Evolutionary conservation across 2,888 invertebrate genomes (phyloP).

Genomic region (Agrotis exclamationis): DNA sequence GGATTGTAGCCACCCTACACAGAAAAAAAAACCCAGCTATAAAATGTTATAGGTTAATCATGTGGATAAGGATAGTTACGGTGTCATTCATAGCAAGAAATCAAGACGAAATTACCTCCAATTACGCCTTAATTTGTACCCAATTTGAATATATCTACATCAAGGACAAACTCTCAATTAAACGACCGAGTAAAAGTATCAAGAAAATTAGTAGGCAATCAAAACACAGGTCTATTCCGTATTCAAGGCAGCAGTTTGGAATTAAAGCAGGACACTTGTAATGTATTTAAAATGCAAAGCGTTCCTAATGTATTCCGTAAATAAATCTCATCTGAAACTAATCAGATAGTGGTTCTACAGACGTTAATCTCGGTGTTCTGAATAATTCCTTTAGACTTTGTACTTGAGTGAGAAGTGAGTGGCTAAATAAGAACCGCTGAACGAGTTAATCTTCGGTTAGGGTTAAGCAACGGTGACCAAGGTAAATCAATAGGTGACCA

Average conservation of each 20-base stretch:
- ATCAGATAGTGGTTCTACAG: slow-evolving; percentile 47
- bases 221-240: slow-evolving; percentile 26
- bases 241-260: slow-evolving; percentile 37
- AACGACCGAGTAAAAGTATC: slow-evolving; percentile 10
- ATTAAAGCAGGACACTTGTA: slow-evolving; percentile 47
- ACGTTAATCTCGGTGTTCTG: slow-evolving; percentile 44
- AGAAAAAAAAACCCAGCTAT: too few species aligned
- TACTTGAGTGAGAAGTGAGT: neutral
- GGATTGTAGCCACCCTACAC: too few species aligned
- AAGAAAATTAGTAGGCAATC: slow-evolving; percentile 32
- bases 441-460: too few species aligned
- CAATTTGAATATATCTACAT: neutral
- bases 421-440: too few species aligned
- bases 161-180: neutral
- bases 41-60: too few species aligned
- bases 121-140: too few species aligned
- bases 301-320: slow-evolving; percentile 45
- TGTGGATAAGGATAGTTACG: too few species aligned
- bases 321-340: slow-evolving; percentile 48
- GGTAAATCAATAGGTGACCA: too few species aligned
- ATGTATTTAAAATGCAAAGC: slow-evolving; percentile 56
- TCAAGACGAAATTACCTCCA: too few species aligned
- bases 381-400: slow-evolving; percentile 34
- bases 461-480: too few species aligned
- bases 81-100: too few species aligned